phyloP scores from a whole-genome alignment of 2,888 invertebrate species.

The Microctonus aethiopoides region DNA sequence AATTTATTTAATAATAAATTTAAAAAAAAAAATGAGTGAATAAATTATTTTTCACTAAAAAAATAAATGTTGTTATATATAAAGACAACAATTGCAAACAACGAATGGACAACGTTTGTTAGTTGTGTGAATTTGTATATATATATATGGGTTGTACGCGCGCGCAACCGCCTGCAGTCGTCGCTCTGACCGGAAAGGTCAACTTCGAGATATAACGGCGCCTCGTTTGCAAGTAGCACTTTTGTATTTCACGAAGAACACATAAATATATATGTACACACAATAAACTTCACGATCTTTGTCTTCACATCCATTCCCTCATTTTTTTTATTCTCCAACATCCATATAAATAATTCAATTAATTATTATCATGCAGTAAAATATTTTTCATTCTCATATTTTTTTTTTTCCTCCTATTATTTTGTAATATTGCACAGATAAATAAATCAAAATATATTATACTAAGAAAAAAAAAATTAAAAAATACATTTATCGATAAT shows the following conservation, averaged over 20 bases:
- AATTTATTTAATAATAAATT: too few relatives aligned
- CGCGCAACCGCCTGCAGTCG: neutral
- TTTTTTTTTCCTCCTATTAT: too few relatives aligned
- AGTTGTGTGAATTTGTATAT: neutral
- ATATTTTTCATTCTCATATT: too few relatives aligned
- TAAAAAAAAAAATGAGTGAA: too few relatives aligned
- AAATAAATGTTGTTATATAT: neutral
- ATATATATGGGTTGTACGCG: neutral
- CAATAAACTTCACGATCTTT: slow-evolving; percentile 30
- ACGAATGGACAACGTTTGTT: slow-evolving; percentile 33
- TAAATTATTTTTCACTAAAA: too few relatives aligned
- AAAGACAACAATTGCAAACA: neutral
- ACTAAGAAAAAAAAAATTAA: too few relatives aligned
- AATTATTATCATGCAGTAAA: neutral
- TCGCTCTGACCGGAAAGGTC: slow-evolving; percentile 34
- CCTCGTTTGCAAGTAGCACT: slow-evolving; percentile 21
- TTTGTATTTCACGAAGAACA: slow-evolving; percentile 16
- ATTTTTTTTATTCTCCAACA: neutral
- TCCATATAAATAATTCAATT: neutral
- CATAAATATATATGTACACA: neutral
- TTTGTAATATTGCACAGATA: too few relatives aligned
- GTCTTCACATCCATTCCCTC: slow-evolving; percentile 14
- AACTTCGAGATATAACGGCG: slow-evolving; percentile 23
- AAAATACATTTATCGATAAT: too few relatives aligned
- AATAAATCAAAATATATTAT: too few relatives aligned